Evolutionary conservation across 2,113 vertebrate species (phyloP).

Genomic region (Salminus brasiliensis): DNA sequence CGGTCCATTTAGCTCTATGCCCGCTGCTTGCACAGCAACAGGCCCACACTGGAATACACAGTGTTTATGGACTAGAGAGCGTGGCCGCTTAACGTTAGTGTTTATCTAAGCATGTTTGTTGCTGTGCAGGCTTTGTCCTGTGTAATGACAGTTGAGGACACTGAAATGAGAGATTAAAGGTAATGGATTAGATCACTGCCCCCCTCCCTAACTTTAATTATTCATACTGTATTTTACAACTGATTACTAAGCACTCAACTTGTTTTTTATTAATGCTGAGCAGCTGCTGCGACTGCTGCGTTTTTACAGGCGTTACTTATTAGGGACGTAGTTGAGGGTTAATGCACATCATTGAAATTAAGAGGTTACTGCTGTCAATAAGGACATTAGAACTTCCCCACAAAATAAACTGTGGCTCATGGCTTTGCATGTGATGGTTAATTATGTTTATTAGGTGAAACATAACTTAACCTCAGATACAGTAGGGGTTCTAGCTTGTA

Average conservation of each 20-base stretch:
- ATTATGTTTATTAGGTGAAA: too few species aligned
- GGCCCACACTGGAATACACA: constrained; percentile 16
- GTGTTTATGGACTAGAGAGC: constrained; percentile 16
- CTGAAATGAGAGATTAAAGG: constrained; percentile 62
- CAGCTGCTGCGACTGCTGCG: too few species aligned
- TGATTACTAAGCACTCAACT: constrained; percentile 63
- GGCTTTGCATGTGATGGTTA: too few species aligned
- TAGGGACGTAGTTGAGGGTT: too few species aligned
- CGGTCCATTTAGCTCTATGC: constrained; percentile 35
- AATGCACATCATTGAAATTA: too few species aligned
- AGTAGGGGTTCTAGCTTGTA: too few species aligned
- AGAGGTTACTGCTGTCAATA: too few species aligned
- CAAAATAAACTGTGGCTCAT: too few species aligned
- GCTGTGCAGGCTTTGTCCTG: constrained; percentile 4
- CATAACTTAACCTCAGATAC: too few species aligned
- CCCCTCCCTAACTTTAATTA: constrained; percentile 46
- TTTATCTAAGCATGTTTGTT: constrained; percentile 64
- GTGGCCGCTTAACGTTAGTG: constrained; percentile 45
- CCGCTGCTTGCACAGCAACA: constrained; percentile 33
- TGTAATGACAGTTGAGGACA: constrained; percentile 16
- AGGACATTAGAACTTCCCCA: too few species aligned
- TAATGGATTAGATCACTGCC: constrained; percentile 62
- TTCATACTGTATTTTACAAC: constrained; percentile 50
- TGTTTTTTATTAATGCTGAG: constrained; percentile 6
- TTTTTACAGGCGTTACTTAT: too few species aligned